Base-by-base conservation (phyloP, 2,888 invertebrate genomes). In the Agapostemon virescens region DNA sequence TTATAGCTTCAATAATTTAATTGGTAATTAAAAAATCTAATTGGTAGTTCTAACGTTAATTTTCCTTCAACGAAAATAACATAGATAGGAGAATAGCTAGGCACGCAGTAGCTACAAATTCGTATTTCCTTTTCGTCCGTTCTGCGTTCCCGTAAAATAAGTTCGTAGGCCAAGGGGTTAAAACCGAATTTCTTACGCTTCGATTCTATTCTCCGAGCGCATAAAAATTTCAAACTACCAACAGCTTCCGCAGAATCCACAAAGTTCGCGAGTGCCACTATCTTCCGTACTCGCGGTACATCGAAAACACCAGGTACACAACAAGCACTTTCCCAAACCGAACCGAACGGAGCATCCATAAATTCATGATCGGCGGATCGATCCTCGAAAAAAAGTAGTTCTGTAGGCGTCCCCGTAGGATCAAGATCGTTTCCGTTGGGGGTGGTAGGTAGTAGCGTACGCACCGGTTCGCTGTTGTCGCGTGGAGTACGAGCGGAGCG, bases 401-500 rank as follows among this genome's bases (percentile, higher is more conserved):
- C 58, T 17, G 9, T 9, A 7, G 30, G 30, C n/a, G 33, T 58
- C 58, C 58, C 9, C 2, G 30, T 13, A 58, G 58, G 58, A 58
- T 58, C 58, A 30, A 30, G 58, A 58, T 58, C 58, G 58, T 26
- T 30, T 17, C 23, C 52, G 52, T 26, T 15, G 15, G 2, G 23
- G 26, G 49, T 49, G 55, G 23, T 26, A 26, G 55, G 26, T 26
- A 26, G 63, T 58, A 15, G 69, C 49, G 74, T 78, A 83, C 82
- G 82, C 78, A 69, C 74, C 63, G 69, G 68, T 64, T 58, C 17
- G 75, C 80, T 61, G 70, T 64, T 67, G 77, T 74, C 80, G 80
- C 80, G 77, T 74, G 66, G 72, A 77, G 81, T 70, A 76, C 67
- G 71, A 64, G 64, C 68, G 42, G 63, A 63, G 73, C 33, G 64